Base-by-base conservation (phyloP, 2,888 invertebrate species). In the Micoletzkya japonica region DNA sequence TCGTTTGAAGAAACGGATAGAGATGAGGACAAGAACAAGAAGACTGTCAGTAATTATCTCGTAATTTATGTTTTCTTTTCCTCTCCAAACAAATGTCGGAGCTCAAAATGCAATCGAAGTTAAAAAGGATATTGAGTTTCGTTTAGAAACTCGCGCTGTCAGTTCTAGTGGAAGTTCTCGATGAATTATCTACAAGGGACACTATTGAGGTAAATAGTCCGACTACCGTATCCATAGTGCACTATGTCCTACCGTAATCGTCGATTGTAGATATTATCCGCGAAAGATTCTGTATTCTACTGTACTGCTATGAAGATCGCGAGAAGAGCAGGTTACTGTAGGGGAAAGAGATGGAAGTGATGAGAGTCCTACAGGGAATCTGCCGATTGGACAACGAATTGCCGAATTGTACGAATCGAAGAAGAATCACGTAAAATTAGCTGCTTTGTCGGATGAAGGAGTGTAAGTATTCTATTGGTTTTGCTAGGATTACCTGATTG, bases 371-470 rank as follows among this genome's bases (percentile, higher is more conserved):
- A 72, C 74, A 24, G 74, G 73, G 24, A 81, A 81, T 64, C 59
- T 74, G 28, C 72, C 70, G 4, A 37, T 82, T 10, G 78, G 77
- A 2, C 74, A 80, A n/a, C 69, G 76, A 17, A 63, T 82, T 28
- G 69, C 77, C 2, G 59, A 64, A 2, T 64, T 82, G 17, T 83
- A 82, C 58, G 70, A 73, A 52, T 71, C 71, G 2, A 44, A 54
- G n/a, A 71, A 71, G 30, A 83, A 83, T 57, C 14, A 67, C n/a
- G 79, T 82, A 10, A 76, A 80, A 52, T 68, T 81, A 75, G 74
- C 79, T 3, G 74, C 75, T 20, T 76, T 82, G 58, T 74, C 75
- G 0, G 57, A 63, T 4, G 79, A 81, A 64, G 67, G 71, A 14
- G 67, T 44, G 74, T 76, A 36, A 67, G 71, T 70, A 14, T 2